Percentiles rank a stretch among this genome's conserved stretches.
Conservation (phyloP, 2,888 invertebrate genomes). For the Eulithis testata region DNA sequence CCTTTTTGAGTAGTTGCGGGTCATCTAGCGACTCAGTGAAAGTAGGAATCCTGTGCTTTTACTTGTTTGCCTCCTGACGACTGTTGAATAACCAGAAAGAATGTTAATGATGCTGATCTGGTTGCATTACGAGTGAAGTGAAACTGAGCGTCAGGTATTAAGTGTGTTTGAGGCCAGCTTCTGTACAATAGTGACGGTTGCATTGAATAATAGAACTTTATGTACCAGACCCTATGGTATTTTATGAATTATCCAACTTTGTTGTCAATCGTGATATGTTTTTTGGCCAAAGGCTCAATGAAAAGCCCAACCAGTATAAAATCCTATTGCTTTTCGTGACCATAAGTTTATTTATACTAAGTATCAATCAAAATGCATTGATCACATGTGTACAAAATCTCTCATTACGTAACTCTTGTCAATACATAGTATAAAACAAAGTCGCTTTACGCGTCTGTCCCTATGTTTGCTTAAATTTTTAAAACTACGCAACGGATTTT, state of each 20-base stretch:
- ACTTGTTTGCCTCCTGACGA: conserved; percentile 5
- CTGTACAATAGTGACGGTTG: background rate
- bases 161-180: background rate
- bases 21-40: conserved; percentile 20
- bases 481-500: too few relatives aligned
- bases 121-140: conserved; percentile 20
- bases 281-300: too few relatives aligned
- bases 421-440: too few relatives aligned
- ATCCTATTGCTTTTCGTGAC: too few relatives aligned
- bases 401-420: conserved; percentile 13
- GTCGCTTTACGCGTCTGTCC: too few relatives aligned
- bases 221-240: too few relatives aligned
- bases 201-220: background rate
- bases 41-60: conserved; percentile 23
- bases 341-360: too few relatives aligned
- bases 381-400: background rate
- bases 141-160: conserved; percentile 17
- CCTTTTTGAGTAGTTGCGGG: conserved; percentile 1
- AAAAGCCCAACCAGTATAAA: too few relatives aligned
- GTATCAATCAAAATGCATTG: too few relatives aligned
- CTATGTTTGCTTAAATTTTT: too few relatives aligned
- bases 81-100: conserved; percentile 21
- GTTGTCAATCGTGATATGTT: too few relatives aligned
- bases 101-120: conserved; percentile 26
- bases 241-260: too few relatives aligned